Evolutionary conservation across 2,888 invertebrate species (phyloP).

Genomic region (Acrocyrtus sp.): DNA sequence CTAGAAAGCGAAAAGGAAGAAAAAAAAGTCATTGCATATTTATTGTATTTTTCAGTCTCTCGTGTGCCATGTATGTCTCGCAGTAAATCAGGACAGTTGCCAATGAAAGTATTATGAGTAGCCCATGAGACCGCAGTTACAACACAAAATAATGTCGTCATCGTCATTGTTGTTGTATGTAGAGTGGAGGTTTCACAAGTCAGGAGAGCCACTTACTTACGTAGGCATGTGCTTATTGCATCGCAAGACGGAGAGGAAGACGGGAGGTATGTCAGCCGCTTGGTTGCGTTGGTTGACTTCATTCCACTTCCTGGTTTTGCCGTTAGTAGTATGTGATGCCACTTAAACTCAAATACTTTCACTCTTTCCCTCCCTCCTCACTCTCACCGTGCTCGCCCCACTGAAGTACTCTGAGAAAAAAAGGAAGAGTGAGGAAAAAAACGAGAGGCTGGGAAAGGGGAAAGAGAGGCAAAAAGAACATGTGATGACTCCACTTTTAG

Average conservation of each 20-base stretch:
- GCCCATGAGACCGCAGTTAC: constrained; percentile 28
- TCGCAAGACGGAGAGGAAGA: constrained; percentile 3
- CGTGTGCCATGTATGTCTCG: constrained; percentile 19
- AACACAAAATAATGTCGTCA: constrained; percentile 24
- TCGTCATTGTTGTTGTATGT: constrained; percentile 10
- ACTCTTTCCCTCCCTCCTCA: constrained; percentile 4
- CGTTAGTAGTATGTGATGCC: constrained; percentile 8
- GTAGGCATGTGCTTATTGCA: neutral
- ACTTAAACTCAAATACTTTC: constrained; percentile 15
- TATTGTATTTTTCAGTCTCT: constrained; percentile 27
- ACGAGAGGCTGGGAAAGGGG: no score
- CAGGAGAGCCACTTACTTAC: neutral
- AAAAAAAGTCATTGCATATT: constrained; percentile 37
- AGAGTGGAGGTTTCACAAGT: neutral
- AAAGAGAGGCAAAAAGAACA: no score
- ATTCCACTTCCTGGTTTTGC: constrained; percentile 14
- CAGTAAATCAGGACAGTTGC: constrained; percentile 44
- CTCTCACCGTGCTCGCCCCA: no score
- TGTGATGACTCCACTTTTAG: no score
- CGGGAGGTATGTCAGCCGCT: constrained; percentile 23
- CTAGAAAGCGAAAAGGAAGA: neutral
- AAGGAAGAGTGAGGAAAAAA: no score
- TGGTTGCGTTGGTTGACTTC: constrained; percentile 7
- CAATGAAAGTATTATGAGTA: constrained; percentile 46
- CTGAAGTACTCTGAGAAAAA: no score